Evolutionary conservation across 2,888 invertebrate species (phyloP).

Genomic region (Philaethria dido): DNA sequence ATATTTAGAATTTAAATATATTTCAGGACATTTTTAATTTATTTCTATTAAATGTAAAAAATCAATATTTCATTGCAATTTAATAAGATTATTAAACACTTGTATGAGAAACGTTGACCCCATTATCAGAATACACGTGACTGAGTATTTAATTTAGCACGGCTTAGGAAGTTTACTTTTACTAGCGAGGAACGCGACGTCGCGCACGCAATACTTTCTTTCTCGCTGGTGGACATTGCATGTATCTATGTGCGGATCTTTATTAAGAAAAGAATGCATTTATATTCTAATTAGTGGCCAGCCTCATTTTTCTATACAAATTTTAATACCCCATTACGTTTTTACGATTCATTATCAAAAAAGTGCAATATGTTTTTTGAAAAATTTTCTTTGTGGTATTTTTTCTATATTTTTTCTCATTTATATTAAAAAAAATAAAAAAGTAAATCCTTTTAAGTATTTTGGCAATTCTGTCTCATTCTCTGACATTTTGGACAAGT

Average conservation of each 20-base stretch:
- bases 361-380: no score
- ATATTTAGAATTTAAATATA: no score
- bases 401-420: no score
- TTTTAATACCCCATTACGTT: not conserved
- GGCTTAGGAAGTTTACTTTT: slow-evolving; percentile 76
- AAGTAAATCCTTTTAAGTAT: no score
- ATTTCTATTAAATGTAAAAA: not conserved
- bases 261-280: slow-evolving; percentile 47
- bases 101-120: slow-evolving; percentile 31
- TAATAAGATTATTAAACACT: not conserved
- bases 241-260: slow-evolving; percentile 39
- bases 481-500: no score
- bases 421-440: no score
- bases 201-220: slow-evolving; percentile 79
- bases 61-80: not conserved
- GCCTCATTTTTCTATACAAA: not conserved
- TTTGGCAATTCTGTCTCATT: no score
- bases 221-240: slow-evolving; percentile 52
- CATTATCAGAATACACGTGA: slow-evolving; percentile 35
- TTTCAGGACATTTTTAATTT: not conserved
- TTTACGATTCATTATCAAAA: not conserved
- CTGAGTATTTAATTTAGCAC: slow-evolving; percentile 35
- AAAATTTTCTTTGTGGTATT: no score
- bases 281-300: slow-evolving; percentile 26
- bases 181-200: slow-evolving; percentile 64